These are phyloP conservation scores for Hydrocynus forskahlii DNA, from an alignment of 2,797 vertebrate genomes.

Conservation along the genomic window DNA sequence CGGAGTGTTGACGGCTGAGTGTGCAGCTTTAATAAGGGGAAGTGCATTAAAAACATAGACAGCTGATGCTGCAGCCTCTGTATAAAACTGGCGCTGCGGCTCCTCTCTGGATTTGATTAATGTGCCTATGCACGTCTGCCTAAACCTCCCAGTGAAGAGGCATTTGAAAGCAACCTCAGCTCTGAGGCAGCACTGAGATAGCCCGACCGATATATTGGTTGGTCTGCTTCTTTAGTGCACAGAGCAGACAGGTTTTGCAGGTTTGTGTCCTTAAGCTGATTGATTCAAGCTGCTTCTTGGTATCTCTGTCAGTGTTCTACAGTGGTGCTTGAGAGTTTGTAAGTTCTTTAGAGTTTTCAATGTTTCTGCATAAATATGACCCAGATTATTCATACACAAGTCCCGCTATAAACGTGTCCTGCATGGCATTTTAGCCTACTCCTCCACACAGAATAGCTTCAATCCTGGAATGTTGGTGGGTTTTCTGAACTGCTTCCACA, in stretches of 20 bases:
- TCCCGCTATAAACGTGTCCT: too few relatives aligned
- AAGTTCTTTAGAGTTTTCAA: too few relatives aligned
- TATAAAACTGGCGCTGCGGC: slow-evolving; percentile 10
- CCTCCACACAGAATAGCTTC: too few relatives aligned
- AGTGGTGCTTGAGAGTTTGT: too few relatives aligned
- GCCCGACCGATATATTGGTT: neutral
- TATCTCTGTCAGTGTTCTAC: neutral
- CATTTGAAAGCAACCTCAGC: slow-evolving; percentile 26
- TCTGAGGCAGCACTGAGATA: neutral
- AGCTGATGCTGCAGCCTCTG: slow-evolving; percentile 51
- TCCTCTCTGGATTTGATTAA: slow-evolving; percentile 51
- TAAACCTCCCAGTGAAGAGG: slow-evolving; percentile 26
- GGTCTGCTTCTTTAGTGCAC: neutral
- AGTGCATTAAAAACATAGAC: slow-evolving; percentile 39
- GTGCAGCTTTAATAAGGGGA: slow-evolving; percentile 45
- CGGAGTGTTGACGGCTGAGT: slow-evolving; percentile 42
- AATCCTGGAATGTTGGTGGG: too few relatives aligned
- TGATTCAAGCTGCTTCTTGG: neutral
- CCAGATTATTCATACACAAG: too few relatives aligned
- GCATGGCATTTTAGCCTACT: too few relatives aligned
- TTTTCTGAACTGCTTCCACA: too few relatives aligned
- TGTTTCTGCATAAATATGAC: too few relatives aligned
- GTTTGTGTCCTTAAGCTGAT: neutral
- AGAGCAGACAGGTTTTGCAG: neutral
- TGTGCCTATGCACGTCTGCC: slow-evolving; percentile 38